Evolutionary conservation across 1,140 invertebrate species (phyloP).

Genomic region (Bombus difficillimus): DNA sequence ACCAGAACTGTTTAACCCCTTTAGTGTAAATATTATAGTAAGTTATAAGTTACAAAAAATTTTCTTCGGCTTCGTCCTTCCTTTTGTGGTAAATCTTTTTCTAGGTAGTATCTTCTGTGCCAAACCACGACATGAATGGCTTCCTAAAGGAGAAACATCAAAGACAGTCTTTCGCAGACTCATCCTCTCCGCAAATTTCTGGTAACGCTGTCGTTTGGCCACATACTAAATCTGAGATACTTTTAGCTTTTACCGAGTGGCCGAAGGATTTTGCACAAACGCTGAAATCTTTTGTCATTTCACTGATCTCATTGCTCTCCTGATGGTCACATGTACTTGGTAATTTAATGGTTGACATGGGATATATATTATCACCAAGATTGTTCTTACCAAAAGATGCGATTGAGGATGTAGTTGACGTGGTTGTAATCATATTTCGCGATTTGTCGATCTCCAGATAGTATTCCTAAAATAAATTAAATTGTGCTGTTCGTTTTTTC

Average conservation of each 20-base stretch:
- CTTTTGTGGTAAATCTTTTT: constrained; percentile 16
- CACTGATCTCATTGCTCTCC: constrained; percentile 73
- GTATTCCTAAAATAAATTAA: constrained; percentile 68
- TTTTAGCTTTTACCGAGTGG: constrained; percentile 70
- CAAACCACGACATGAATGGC: constrained; percentile 70
- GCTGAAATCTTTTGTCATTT: constrained; percentile 79
- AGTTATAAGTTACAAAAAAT: constrained; percentile 53
- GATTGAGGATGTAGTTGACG: constrained; percentile 81
- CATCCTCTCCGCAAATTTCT: constrained; percentile 74
- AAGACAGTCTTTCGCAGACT: constrained; percentile 78
- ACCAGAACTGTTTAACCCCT: constrained; percentile 41
- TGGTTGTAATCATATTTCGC: constrained; percentile 67
- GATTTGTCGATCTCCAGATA: constrained; percentile 77
- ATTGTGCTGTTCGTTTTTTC: constrained; percentile 18
- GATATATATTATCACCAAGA: constrained; percentile 65
- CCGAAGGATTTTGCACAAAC: constrained; percentile 78
- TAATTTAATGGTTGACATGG: constrained; percentile 53
- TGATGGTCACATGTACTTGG: constrained; percentile 67
- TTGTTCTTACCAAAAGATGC: constrained; percentile 73
- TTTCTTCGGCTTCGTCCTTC: neutral
- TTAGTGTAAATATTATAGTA: constrained; percentile 24
- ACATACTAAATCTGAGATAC: constrained; percentile 61
- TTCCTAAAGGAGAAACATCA: constrained; percentile 77
- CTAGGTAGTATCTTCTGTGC: neutral
- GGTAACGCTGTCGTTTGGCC: constrained; percentile 55